A percentile compares a stretch with the other conserved stretches of the same genome.
Conservation (phyloP, 2,113 vertebrate species). For the Pterocles burchelli region DNA sequence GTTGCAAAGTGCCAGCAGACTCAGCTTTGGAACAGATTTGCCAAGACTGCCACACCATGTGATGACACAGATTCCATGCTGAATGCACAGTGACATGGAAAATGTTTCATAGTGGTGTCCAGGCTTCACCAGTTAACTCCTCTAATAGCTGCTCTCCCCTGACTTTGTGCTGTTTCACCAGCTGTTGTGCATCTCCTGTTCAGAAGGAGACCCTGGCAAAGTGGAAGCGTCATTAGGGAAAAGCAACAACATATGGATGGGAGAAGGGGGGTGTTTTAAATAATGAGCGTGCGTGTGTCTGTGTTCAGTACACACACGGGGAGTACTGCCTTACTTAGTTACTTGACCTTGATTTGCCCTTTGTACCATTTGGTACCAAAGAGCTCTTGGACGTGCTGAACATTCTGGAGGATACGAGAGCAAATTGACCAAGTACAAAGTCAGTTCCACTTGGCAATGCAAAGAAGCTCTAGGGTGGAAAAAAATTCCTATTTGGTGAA, state of each 20-base stretch:
- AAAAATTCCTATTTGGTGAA: background rate
- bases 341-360: background rate
- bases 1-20: slow-evolving; percentile 52
- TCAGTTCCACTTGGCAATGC: background rate
- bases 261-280: background rate
- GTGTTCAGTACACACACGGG: background rate
- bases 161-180: slow-evolving; percentile 67
- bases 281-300: background rate
- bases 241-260: slow-evolving; percentile 9
- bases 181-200: slow-evolving; percentile 64
- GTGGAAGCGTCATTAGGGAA: slow-evolving; percentile 33
- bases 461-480: background rate
- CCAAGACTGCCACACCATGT: slow-evolving; percentile 38
- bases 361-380: background rate
- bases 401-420: background rate
- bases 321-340: background rate
- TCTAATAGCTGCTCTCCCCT: slow-evolving; percentile 57
- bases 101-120: slow-evolving; percentile 61
- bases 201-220: slow-evolving; percentile 36
- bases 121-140: slow-evolving; percentile 56
- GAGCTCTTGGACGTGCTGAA: background rate
- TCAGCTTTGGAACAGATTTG: slow-evolving; percentile 45
- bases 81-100: slow-evolving; percentile 67
- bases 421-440: background rate
- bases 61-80: slow-evolving; percentile 61